phyloP scores from a whole-genome alignment of 2,113 vertebrate species.

The Oxygymnocypris stewartii region DNA sequence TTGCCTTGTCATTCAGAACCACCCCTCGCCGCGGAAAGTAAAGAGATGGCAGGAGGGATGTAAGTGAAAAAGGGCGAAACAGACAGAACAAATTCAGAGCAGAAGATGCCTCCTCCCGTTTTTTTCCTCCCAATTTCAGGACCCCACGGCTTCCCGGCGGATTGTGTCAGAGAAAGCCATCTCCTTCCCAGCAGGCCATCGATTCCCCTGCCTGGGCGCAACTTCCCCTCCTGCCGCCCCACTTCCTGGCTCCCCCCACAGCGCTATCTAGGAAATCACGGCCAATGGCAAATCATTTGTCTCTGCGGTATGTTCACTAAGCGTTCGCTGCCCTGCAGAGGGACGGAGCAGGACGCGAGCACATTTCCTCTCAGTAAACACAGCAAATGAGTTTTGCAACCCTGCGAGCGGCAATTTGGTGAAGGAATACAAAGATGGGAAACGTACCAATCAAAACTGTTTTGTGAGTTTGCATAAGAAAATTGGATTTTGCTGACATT shows the following conservation, averaged over 20 bases:
- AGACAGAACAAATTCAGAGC: slow-evolving; percentile 61
- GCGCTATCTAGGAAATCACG: slow-evolving; percentile 74
- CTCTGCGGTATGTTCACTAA: slow-evolving; percentile 66
- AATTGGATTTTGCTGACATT: slow-evolving; percentile 2
- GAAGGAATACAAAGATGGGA: slow-evolving; percentile 66
- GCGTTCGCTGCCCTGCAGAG: slow-evolving; percentile 48
- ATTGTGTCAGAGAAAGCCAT: slow-evolving; percentile 76
- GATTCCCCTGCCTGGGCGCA: slow-evolving; percentile 64
- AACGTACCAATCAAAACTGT: slow-evolving; percentile 65
- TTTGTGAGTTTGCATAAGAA: slow-evolving; percentile 60
- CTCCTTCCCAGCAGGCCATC: slow-evolving; percentile 75
- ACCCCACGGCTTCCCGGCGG: slow-evolving; percentile 66
- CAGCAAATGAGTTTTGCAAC: slow-evolving; percentile 69
- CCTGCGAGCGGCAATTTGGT: slow-evolving; percentile 65
- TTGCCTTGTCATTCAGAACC: slow-evolving; percentile 30
- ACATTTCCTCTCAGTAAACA: slow-evolving; percentile 57
- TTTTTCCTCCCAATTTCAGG: slow-evolving; percentile 67
- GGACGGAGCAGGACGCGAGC: slow-evolving; percentile 28
- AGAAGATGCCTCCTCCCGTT: slow-evolving; percentile 35
- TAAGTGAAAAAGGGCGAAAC: slow-evolving; percentile 34
- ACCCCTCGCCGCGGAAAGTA: slow-evolving; percentile 23
- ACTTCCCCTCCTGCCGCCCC: slow-evolving; percentile 61
- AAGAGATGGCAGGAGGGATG: neutral
- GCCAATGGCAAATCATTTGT: slow-evolving; percentile 71
- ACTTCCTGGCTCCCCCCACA: slow-evolving; percentile 67